Conservation (phyloP, 2,113 vertebrate species). For the Vireo altiloquus region DNA sequence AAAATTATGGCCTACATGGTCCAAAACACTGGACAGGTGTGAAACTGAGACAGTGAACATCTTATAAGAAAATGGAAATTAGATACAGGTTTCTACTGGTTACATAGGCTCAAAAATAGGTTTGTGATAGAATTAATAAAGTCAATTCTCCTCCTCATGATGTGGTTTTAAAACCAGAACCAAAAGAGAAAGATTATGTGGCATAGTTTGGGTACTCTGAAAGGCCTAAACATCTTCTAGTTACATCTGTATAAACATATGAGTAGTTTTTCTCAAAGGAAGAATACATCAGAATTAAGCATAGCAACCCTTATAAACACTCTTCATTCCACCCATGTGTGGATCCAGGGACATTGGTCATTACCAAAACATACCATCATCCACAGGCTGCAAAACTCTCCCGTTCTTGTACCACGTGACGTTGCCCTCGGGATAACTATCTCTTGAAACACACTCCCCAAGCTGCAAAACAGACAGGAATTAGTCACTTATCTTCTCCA, state of each 20-base stretch:
- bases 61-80: not conserved
- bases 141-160: not conserved
- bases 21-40: too few relatives aligned
- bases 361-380: constrained; percentile 73
- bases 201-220: not conserved
- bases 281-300: not conserved
- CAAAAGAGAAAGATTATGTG: not conserved
- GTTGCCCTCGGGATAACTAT: constrained; percentile 82
- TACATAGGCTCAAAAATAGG: not conserved
- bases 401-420: constrained; percentile 84
- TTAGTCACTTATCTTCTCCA: not conserved
- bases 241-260: not conserved
- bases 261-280: not conserved
- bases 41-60: not conserved
- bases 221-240: not conserved
- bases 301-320: not conserved
- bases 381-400: constrained; percentile 66
- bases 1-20: not conserved
- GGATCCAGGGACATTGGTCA: not conserved
- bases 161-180: not conserved
- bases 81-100: not conserved
- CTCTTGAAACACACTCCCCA: constrained; percentile 82
- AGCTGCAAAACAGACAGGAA: constrained; percentile 75
- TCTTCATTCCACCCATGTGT: not conserved
- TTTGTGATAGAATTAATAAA: not conserved